Percentiles rank a stretch among this genome's conserved stretches.
Conservation (phyloP, 2,888 invertebrate species). For the Zaprionus lineosus region DNA sequence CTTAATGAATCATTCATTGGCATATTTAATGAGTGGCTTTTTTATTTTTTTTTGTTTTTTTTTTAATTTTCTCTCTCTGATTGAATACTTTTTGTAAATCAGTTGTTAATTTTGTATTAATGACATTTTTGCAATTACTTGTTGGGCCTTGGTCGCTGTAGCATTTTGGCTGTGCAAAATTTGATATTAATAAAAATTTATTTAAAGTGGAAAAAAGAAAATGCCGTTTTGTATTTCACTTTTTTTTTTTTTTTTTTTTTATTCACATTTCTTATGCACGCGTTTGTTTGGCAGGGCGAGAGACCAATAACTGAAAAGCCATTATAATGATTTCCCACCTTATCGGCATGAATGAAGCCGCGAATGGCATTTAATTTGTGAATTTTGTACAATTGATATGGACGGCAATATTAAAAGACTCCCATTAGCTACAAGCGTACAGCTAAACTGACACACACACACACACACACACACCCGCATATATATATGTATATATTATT, state of each 20-base stretch:
- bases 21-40: conserved; percentile 12
- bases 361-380: conserved; percentile 69
- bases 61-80: not conserved
- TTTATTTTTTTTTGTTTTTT: not conserved
- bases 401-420: too few species aligned
- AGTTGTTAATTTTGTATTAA: conserved; percentile 61
- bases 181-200: conserved; percentile 58
- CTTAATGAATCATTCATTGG: conserved; percentile 32
- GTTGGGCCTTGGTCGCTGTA: conserved; percentile 35
- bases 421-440: conserved; percentile 15
- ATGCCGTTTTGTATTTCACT: conserved; percentile 5
- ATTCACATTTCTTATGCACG: conserved; percentile 42
- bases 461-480: not conserved
- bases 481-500: conserved; percentile 30
- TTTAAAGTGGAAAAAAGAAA: too few species aligned
- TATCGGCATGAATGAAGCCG: conserved; percentile 73
- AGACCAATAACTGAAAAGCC: conserved; percentile 51
- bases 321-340: conserved; percentile 62
- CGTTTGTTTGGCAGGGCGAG: conserved; percentile 21
- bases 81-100: conserved; percentile 30
- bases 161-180: conserved; percentile 38
- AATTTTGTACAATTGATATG: conserved; percentile 65
- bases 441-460: conserved; percentile 1
- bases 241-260: conserved; percentile 7
- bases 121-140: conserved; percentile 59